A percentile compares a stretch with the other conserved stretches of the same genome.
Conservation (phyloP, 2,888 invertebrate species). For the Scelioninae gen. 2 region DNA sequence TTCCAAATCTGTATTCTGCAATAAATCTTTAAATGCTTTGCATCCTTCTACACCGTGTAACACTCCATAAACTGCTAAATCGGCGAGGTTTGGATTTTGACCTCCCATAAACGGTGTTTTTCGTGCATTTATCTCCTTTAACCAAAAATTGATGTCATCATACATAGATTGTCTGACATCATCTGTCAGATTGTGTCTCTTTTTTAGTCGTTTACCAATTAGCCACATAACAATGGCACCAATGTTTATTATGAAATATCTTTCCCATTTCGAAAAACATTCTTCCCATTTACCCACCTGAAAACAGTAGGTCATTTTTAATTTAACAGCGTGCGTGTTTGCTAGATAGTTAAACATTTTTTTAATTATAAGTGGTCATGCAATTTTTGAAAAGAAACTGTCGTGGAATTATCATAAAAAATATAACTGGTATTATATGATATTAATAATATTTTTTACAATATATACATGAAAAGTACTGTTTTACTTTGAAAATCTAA, state of each 20-base stretch:
- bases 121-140: constrained; percentile 81
- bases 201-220: constrained; percentile 91
- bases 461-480: too few relatives aligned
- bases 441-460: not conserved
- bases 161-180: constrained; percentile 94
- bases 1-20: constrained; percentile 84
- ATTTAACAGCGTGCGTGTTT: too few relatives aligned
- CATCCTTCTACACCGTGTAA: constrained; percentile 96
- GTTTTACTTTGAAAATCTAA: too few relatives aligned
- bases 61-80: constrained; percentile 93
- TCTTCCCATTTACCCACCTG: constrained; percentile 93
- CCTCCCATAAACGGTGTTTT: constrained; percentile 91
- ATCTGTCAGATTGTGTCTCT: constrained; percentile 87
- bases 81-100: constrained; percentile 90
- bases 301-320: constrained; percentile 7
- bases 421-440: not conserved
- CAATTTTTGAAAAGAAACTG: too few relatives aligned
- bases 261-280: constrained; percentile 91
- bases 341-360: too few relatives aligned
- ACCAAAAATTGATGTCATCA: constrained; percentile 90
- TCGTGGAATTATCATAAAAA: too few relatives aligned
- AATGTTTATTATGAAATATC: constrained; percentile 90
- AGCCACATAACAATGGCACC: constrained; percentile 96
- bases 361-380: too few relatives aligned
- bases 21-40: constrained; percentile 88